Evolutionary conservation across 2,888 invertebrate species (phyloP).

Genomic region (Diarsia mendica): DNA sequence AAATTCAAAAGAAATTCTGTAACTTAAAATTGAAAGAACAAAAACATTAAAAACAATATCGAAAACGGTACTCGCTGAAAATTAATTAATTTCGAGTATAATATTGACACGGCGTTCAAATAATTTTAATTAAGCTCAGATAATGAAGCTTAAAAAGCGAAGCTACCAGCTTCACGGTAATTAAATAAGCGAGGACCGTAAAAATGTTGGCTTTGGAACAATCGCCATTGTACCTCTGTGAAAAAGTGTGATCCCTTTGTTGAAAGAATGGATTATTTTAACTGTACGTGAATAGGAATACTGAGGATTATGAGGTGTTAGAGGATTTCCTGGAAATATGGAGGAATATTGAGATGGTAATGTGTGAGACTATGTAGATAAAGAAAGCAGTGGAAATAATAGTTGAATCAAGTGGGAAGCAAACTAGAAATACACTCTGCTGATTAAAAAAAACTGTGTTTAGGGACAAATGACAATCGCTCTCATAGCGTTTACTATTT

Average conservation of each 20-base stretch:
- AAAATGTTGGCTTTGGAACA: conserved; percentile 43
- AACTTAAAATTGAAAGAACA: neutral
- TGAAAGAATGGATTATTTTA: conserved; percentile 48
- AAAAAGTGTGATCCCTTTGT: conserved; percentile 50
- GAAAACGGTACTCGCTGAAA: conserved; percentile 3
- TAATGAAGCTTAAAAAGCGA: conserved; percentile 41
- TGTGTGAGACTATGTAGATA: neutral
- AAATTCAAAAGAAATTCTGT: neutral
- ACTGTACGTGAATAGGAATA: conserved; percentile 24
- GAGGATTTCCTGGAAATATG: conserved; percentile 18
- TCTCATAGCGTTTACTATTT: neutral
- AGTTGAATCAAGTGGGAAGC: neutral
- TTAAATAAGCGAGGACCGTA: conserved; percentile 41
- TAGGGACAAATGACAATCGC: neutral
- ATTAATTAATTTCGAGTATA: conserved; percentile 8
- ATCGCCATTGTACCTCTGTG: conserved; percentile 47
- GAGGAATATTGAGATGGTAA: neutral
- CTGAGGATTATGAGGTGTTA: conserved; percentile 22
- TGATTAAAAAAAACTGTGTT: neutral
- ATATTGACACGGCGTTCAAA: conserved; percentile 11
- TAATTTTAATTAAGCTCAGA: conserved; percentile 42
- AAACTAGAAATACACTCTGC: neutral
- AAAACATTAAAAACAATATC: conserved; percentile 7
- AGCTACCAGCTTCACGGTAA: conserved; percentile 26
- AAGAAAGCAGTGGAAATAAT: neutral